Conservation (phyloP, 2,797 vertebrate genomes). For the Centropyge bicolor region DNA sequence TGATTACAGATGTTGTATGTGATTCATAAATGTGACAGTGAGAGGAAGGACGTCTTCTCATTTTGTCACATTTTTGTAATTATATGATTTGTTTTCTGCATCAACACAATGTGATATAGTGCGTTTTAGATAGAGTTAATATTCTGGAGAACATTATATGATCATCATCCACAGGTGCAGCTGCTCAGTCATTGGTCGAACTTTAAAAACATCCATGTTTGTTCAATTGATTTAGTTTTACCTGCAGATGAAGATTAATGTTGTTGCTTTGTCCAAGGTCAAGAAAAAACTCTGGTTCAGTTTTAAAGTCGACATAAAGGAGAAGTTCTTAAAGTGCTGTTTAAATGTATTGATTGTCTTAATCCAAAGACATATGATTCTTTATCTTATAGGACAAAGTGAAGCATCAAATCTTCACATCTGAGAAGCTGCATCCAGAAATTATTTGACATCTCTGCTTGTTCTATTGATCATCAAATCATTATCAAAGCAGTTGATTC, state of each 20-base stretch:
- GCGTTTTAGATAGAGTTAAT: no score
- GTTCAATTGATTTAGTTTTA: no score
- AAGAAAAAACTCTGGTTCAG: no score
- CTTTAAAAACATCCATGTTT: background rate
- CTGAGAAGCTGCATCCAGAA: background rate
- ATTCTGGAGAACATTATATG: background rate
- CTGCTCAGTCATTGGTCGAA: background rate
- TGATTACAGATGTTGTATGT: conserved; percentile 9
- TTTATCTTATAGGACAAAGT: background rate
- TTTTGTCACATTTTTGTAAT: no score
- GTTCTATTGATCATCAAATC: no score
- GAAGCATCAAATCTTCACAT: background rate
- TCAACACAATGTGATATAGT: background rate
- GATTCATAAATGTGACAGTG: background rate
- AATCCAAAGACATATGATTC: background rate
- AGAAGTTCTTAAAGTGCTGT: no score
- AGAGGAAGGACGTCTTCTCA: background rate
- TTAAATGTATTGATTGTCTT: no score
- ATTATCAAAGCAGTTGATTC: background rate
- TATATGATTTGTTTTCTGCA: background rate
- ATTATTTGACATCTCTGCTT: background rate
- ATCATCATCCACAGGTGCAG: background rate
- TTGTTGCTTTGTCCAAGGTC: no score
- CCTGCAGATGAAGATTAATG: no score
- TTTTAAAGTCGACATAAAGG: no score